A percentile compares a stretch with the other conserved stretches of the same genome.
Evolutionary conservation across 2,113 vertebrate species (phyloP).

Genomic region (Thinocorus orbignyianus): DNA sequence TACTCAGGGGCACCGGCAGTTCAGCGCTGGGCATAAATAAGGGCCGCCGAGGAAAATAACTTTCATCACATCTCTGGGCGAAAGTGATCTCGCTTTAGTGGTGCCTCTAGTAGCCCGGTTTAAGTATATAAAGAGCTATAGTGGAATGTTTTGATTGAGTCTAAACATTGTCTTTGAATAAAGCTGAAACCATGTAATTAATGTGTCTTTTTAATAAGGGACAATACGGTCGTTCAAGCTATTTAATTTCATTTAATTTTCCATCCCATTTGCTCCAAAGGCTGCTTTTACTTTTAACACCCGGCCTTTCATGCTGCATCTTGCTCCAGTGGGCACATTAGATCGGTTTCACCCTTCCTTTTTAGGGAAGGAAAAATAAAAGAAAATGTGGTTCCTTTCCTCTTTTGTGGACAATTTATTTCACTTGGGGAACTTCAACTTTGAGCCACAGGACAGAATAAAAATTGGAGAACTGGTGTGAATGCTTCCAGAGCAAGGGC

Average conservation of each 20-base stretch:
- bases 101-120: slow-evolving; percentile 77
- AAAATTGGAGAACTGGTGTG: slow-evolving; percentile 85
- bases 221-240: slow-evolving; percentile 95
- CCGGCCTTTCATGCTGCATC: slow-evolving; percentile 84
- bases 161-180: slow-evolving; percentile 91
- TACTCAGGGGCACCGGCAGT: slow-evolving; percentile 74
- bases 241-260: slow-evolving; percentile 99
- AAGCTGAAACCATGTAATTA: slow-evolving; percentile 97
- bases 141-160: slow-evolving; percentile 91
- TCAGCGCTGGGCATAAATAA: slow-evolving; percentile 67
- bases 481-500: slow-evolving; percentile 80
- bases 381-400: slow-evolving; percentile 87
- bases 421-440: slow-evolving; percentile 86
- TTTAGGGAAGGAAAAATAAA: slow-evolving; percentile 84
- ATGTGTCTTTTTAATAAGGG: slow-evolving; percentile 93
- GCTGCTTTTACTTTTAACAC: slow-evolving; percentile 90
- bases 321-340: slow-evolving; percentile 89
- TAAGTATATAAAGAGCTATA: slow-evolving; percentile 82
- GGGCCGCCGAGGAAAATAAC: slow-evolving; percentile 62
- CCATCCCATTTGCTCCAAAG: slow-evolving; percentile 97
- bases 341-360: slow-evolving; percentile 87
- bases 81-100: slow-evolving; percentile 77
- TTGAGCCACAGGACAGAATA: slow-evolving; percentile 86
- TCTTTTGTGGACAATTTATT: slow-evolving; percentile 87
- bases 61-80: slow-evolving; percentile 64